These are phyloP conservation scores for Oryzias javanicus DNA, from an alignment of 2,113 vertebrate genomes.

Conservation along the genomic window DNA sequence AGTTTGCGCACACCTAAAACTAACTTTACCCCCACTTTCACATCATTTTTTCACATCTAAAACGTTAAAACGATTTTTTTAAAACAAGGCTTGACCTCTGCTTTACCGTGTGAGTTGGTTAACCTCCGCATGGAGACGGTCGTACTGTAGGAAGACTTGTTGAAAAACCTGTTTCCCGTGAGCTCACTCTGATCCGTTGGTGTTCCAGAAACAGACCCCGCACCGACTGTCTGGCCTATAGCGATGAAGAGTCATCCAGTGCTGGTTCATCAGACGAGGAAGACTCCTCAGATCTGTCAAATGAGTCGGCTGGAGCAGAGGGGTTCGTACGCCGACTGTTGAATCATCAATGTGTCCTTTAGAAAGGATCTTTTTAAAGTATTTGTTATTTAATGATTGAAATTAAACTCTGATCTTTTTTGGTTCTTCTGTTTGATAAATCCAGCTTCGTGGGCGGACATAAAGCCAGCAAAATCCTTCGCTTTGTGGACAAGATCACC, in stretches of 20 bases:
- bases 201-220: constrained; percentile 82
- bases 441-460: constrained; percentile 84
- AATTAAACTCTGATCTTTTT: too few relatives aligned
- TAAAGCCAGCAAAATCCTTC: constrained; percentile 93
- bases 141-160: too few relatives aligned
- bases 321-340: constrained; percentile 74
- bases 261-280: constrained; percentile 97
- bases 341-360: too few relatives aligned
- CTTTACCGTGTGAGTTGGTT: too few relatives aligned
- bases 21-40: too few relatives aligned
- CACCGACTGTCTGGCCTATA: constrained; percentile 93
- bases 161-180: neutral
- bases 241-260: constrained; percentile 97
- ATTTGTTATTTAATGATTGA: too few relatives aligned
- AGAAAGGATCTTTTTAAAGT: too few relatives aligned
- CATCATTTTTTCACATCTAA: too few relatives aligned
- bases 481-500: constrained; percentile 95
- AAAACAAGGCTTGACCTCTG: too few relatives aligned
- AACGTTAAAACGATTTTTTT: too few relatives aligned
- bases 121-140: too few relatives aligned
- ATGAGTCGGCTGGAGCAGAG: constrained; percentile 81
- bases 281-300: constrained; percentile 84
- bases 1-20: too few relatives aligned
- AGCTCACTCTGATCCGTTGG: neutral
- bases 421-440: neutral